phyloP scores from a whole-genome alignment of 2,797 vertebrate genomes.

The Pelobates cultripes region DNA sequence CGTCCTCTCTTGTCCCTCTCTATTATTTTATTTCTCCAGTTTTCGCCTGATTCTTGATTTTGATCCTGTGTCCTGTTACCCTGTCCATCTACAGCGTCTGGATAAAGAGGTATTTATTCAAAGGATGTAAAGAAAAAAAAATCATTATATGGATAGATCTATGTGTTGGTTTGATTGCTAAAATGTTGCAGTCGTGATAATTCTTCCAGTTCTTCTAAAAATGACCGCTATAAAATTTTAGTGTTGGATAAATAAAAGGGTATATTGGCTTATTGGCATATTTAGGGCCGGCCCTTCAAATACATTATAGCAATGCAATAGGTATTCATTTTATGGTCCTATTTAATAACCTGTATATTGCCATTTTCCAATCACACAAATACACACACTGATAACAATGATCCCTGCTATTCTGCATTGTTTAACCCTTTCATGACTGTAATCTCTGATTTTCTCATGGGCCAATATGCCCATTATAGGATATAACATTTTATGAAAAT shows the following conservation, averaged over 20 bases:
- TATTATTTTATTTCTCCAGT: conserved; percentile 44
- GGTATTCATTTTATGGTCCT: neutral
- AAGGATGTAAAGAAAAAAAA: neutral
- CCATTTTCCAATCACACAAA: neutral
- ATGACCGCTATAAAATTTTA: neutral
- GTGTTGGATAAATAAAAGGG: neutral
- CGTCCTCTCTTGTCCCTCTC: conserved; percentile 22
- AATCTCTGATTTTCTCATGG: neutral
- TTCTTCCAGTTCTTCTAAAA: neutral
- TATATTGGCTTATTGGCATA: neutral
- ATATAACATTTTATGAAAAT: neutral
- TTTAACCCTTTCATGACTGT: neutral
- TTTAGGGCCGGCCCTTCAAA: neutral
- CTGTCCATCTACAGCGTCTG: conserved; percentile 32
- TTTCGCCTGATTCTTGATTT: conserved; percentile 45
- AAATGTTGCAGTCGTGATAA: neutral
- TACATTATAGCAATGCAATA: neutral
- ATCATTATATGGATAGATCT: neutral
- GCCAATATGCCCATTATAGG: neutral
- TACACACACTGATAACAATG: too few species aligned
- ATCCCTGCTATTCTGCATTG: neutral
- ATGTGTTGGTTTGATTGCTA: neutral
- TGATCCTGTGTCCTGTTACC: conserved; percentile 35
- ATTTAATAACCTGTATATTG: neutral
- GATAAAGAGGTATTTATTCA: conserved; percentile 52